A percentile compares a stretch with the other conserved stretches of the same genome.
phyloP scores from a whole-genome alignment of 2,888 invertebrate genomes.

The Deilephila elpenor region DNA sequence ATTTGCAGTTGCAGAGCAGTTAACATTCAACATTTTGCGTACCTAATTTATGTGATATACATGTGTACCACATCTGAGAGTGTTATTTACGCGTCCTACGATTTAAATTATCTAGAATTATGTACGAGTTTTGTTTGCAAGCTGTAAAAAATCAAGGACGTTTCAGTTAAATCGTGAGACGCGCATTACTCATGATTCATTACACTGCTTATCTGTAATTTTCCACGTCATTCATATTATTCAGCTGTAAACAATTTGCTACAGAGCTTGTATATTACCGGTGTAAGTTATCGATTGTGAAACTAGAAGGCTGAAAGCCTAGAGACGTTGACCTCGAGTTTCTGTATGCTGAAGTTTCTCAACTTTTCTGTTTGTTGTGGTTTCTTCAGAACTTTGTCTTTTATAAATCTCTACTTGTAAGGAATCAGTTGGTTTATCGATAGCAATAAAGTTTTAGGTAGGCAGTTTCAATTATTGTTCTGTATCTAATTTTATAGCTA shows the following conservation, averaged over 20 bases:
- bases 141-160: conserved; percentile 1
- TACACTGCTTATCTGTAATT: conserved; percentile 8
- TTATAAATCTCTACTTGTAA: not conserved
- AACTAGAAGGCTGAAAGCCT: not conserved
- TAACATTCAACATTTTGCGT: conserved; percentile 18
- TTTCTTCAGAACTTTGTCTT: not conserved
- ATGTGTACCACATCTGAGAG: too few relatives aligned
- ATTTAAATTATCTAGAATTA: conserved; percentile 4
- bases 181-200: conserved; percentile 10
- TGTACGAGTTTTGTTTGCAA: not conserved
- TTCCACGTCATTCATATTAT: conserved; percentile 11
- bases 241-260: not conserved
- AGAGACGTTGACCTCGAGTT: not conserved
- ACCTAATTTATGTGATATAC: not conserved
- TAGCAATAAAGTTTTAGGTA: not conserved
- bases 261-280: not conserved
- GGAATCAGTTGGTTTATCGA: not conserved
- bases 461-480: not conserved
- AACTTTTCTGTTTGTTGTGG: conserved; percentile 1
- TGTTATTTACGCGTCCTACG: not conserved
- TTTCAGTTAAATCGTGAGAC: conserved; percentile 7
- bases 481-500: not conserved
- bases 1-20: conserved; percentile 42
- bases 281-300: not conserved
- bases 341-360: not conserved